Evolutionary conservation across 1,140 invertebrate genomes (phyloP).

Genomic region (Philopotamus ludificatus): DNA sequence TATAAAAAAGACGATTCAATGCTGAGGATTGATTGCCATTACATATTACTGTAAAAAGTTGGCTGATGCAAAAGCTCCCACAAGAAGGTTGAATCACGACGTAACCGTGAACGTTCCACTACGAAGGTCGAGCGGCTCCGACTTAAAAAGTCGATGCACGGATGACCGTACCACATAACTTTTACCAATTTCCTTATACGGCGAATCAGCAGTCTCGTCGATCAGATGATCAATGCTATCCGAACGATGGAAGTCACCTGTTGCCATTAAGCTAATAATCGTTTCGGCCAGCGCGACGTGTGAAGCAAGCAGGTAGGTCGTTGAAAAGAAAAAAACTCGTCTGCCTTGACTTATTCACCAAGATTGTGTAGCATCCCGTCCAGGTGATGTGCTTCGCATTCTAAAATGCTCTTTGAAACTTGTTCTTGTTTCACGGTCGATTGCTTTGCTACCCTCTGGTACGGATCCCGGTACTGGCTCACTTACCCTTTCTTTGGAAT

Average conservation of each 20-base stretch:
- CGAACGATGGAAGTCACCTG: not conserved
- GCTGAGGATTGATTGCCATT: too few relatives aligned
- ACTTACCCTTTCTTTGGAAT: conserved; percentile 7
- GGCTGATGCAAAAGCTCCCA: too few relatives aligned
- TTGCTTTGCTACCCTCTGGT: not conserved
- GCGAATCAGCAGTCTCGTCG: too few relatives aligned
- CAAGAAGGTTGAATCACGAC: too few relatives aligned
- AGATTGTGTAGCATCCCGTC: conserved; percentile 1
- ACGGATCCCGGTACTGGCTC: not conserved
- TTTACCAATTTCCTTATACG: not conserved
- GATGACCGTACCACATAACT: not conserved
- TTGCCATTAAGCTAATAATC: not conserved
- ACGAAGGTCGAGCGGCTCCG: not conserved
- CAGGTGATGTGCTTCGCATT: not conserved
- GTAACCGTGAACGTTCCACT: not conserved
- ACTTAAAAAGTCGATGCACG: not conserved
- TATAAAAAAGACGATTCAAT: too few relatives aligned
- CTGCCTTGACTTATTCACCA: conserved; percentile 11
- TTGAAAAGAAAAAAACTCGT: conserved; percentile 5
- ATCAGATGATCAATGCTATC: too few relatives aligned
- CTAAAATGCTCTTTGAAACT: not conserved
- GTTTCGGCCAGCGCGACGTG: not conserved
- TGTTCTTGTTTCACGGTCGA: not conserved
- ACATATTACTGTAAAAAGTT: too few relatives aligned
- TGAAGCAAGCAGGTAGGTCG: not conserved